Evolutionary conservation across 2,113 vertebrate genomes (phyloP).

Genomic region (Pongo pygmaeus): DNA sequence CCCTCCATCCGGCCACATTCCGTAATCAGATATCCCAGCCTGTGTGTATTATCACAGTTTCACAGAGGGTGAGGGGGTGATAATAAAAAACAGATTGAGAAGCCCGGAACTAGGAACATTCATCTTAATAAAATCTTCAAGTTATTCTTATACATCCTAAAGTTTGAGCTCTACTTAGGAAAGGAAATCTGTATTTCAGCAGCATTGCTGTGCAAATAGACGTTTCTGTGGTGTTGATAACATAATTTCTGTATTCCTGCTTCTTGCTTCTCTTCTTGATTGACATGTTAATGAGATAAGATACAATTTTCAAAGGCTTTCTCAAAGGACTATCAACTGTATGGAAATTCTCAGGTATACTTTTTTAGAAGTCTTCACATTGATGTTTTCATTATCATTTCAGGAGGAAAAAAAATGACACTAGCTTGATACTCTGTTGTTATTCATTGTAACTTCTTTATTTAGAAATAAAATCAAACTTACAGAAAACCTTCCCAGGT

Average conservation of each 20-base stretch:
- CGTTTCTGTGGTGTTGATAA: background rate
- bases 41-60: background rate
- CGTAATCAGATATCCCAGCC: background rate
- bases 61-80: fast-evolving
- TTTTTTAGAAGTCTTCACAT: background rate
- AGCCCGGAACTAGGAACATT: background rate
- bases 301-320: background rate
- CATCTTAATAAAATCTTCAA: background rate
- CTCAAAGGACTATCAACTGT: background rate
- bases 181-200: background rate
- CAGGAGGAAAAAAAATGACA: background rate
- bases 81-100: background rate
- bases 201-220: background rate
- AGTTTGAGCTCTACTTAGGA: background rate
- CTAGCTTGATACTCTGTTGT: background rate
- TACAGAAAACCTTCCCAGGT: background rate
- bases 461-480: background rate
- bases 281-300: background rate
- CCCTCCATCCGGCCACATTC: background rate
- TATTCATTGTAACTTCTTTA: background rate
- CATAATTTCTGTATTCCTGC: background rate
- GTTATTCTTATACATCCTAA: background rate
- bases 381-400: background rate
- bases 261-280: background rate
- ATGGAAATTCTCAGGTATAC: background rate